These are phyloP conservation scores for Ischnura elegans DNA, from an alignment of 2,888 invertebrate genomes.

Conservation along the genomic window DNA sequence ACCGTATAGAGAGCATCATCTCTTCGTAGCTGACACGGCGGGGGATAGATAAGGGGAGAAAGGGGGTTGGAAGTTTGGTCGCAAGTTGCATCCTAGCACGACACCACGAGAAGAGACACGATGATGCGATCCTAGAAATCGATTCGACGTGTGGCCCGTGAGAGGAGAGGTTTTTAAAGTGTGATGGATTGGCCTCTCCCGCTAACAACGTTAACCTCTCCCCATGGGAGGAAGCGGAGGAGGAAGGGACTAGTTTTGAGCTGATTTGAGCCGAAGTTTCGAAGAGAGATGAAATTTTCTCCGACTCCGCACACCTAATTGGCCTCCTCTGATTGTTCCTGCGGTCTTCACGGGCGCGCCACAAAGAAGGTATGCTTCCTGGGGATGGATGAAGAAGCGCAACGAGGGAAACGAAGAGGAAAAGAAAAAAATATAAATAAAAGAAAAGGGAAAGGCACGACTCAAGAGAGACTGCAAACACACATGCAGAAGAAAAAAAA, in stretches of 20 bases:
- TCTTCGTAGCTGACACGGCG: neutral
- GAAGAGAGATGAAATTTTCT: conserved; percentile 25
- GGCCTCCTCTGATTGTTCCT: conserved; percentile 18
- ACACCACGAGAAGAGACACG: neutral
- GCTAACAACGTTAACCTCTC: conserved; percentile 20
- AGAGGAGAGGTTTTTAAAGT: conserved; percentile 44
- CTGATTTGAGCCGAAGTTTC: conserved; percentile 17
- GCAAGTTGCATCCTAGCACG: neutral
- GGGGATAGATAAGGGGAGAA: neutral
- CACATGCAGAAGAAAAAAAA: neutral
- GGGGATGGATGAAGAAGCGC: neutral
- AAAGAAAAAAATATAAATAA: neutral
- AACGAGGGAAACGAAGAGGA: neutral
- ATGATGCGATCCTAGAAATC: neutral
- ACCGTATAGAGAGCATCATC: neutral
- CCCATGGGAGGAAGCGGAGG: neutral
- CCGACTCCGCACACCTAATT: neutral
- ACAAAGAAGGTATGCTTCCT: neutral
- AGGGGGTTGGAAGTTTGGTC: neutral
- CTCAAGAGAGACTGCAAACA: neutral
- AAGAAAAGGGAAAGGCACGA: neutral
- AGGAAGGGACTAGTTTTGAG: too few relatives aligned
- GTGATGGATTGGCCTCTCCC: conserved; percentile 45
- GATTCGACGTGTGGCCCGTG: neutral
- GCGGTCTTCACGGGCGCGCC: neutral